Percentiles rank a stretch among this genome's conserved stretches.
These are phyloP conservation scores for Mormyrus lacerda DNA, from an alignment of 2,113 vertebrate species.

Conservation along the genomic window DNA sequence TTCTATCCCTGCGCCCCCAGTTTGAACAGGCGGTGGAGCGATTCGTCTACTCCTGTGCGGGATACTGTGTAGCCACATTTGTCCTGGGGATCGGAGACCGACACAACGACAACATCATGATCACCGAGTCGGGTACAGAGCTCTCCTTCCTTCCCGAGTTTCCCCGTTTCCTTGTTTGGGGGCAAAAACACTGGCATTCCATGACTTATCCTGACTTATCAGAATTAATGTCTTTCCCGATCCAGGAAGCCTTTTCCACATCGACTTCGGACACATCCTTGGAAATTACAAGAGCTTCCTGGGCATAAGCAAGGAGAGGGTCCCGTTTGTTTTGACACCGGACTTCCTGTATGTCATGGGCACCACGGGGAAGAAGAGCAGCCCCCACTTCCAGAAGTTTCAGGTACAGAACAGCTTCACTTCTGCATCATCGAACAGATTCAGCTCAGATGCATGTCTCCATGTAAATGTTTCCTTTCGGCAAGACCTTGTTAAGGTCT, in stretches of 20 bases:
- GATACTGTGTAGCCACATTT: conserved; percentile 96
- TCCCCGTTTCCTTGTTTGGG: neutral
- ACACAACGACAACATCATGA: conserved; percentile 99
- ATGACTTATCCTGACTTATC: conserved; percentile 6
- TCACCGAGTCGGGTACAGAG: conserved; percentile 83
- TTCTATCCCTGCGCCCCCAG: conserved; percentile 44
- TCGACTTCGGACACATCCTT: conserved; percentile 98
- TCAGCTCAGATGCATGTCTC: neutral
- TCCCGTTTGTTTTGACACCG: conserved; percentile 93
- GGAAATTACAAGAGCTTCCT: conserved; percentile 98
- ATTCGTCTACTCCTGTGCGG: conserved; percentile 91
- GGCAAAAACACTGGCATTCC: neutral
- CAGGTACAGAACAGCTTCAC: conserved; percentile 66
- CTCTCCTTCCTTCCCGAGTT: neutral
- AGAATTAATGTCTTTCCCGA: conserved; percentile 11
- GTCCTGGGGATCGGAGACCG: conserved; percentile 97
- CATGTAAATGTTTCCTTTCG: neutral
- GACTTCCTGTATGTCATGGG: conserved; percentile 98
- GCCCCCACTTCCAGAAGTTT: conserved; percentile 89
- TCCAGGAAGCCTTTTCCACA: conserved; percentile 94
- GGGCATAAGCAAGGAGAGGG: conserved; percentile 95
- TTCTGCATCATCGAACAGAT: neutral
- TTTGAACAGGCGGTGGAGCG: conserved; percentile 89
- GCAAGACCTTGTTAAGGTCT: neutral
- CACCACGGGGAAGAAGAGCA: conserved; percentile 88